Percentiles rank a stretch among this genome's conserved stretches.
Conservation (phyloP, 2,113 vertebrate genomes). For the Leucosticte australis region DNA sequence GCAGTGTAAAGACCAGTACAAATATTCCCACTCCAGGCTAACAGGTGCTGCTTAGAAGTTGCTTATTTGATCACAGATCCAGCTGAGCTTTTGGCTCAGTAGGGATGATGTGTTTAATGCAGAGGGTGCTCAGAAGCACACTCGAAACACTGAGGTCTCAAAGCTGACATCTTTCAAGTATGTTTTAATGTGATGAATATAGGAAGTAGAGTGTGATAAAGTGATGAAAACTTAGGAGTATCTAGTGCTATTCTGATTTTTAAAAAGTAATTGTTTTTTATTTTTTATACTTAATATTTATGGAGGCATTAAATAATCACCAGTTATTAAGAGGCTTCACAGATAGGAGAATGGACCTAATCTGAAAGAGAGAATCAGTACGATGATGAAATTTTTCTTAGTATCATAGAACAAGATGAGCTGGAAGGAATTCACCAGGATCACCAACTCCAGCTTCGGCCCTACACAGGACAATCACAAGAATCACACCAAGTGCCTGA, state of each 20-base stretch:
- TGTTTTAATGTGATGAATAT: not conserved
- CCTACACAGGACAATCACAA: not conserved
- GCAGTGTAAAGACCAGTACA: not conserved
- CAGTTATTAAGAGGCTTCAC: not conserved
- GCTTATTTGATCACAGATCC: not conserved
- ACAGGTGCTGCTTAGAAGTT: not conserved
- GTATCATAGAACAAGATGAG: not conserved
- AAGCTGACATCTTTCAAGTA: not conserved
- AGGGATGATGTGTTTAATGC: not conserved
- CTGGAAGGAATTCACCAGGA: not conserved
- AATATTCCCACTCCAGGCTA: not conserved
- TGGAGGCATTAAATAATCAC: not conserved
- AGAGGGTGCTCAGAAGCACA: not conserved
- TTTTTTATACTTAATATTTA: not conserved
- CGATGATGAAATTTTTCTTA: not conserved
- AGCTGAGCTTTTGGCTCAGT: not conserved
- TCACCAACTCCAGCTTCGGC: not conserved
- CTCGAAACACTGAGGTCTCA: not conserved
- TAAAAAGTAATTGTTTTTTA: fast-evolving
- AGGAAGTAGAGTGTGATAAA: not conserved
- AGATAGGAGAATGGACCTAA: not conserved
- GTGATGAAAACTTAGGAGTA: not conserved
- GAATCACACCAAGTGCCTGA: not conserved
- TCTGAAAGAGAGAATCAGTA: not conserved
- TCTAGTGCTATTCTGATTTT: not conserved